Evolutionary conservation across 2,888 invertebrate genomes (phyloP), one percentile per base, ranked within the genome.

Genomic region (Hypercompe scribonia): DNA sequence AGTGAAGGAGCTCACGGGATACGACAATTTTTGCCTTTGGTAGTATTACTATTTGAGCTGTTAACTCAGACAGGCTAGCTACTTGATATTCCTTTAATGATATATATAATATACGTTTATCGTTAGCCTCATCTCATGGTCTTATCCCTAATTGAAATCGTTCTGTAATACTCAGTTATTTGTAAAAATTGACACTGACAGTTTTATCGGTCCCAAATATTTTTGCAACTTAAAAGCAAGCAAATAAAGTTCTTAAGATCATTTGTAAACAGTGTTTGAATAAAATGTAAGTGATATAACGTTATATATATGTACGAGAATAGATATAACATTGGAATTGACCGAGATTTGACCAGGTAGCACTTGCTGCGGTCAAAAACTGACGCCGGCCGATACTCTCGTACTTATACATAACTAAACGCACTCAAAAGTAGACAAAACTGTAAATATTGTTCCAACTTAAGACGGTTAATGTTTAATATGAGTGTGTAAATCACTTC

Each of bases 1-100:
- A 31, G 13, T 33, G 46, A 33, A 46, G 46, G 11, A 31, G 42
- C 21, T 21, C 2, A 18, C 28, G 4, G 21, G 11, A 66, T 24
- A 31, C 61, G 61, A 31, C 31, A 24, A 4, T 24, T 24, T 24
- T 24, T 28, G 11, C 31, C 28, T 31, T 31, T 42, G 21, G 11
- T 21, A 21, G 24, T 46, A 46, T 21, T 42, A 31, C 28, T 66
- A 21, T 31, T 15, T 21, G 15, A 39, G 7, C 31, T 66, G 39
- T 42, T 66, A 66, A 66, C 65, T 42, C 42, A 11, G 11, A n/a
- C 31, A 31, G 21, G 42, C 66, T 66, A 64, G 64, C 34, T 36
- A 66, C 28, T 66, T 33, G 10, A 24, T 34, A 34, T 64, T 64
- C 39, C 39, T 39, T 65, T 18, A 65, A 39, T 66, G 10, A 31